A percentile compares a stretch with the other conserved stretches of the same genome.
These are phyloP conservation scores for Pterocles orientalis DNA, from an alignment of 2,113 vertebrate species.

Conservation along the genomic window DNA sequence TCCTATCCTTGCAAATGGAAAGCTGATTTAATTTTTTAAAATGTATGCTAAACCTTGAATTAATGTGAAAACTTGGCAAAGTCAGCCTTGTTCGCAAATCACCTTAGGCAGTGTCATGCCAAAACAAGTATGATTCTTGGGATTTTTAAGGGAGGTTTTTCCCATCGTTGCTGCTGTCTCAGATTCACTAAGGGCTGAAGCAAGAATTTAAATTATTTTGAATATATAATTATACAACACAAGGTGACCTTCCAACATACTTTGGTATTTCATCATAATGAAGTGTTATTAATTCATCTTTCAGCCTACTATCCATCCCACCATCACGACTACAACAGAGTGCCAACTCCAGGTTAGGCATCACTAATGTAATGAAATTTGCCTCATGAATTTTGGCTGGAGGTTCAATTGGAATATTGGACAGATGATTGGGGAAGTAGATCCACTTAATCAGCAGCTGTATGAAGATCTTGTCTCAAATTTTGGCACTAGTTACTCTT, in stretches of 20 bases:
- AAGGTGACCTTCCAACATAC: conserved; percentile 37
- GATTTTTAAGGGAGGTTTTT: conserved; percentile 81
- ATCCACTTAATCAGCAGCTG: not conserved
- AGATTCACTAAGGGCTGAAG: conserved; percentile 71
- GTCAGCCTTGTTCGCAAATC: conserved; percentile 62
- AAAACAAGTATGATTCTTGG: conserved; percentile 82
- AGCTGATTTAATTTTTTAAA: conserved; percentile 10
- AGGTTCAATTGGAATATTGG: not conserved
- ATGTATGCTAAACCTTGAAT: not conserved
- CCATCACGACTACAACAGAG: not conserved
- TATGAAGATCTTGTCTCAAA: not conserved
- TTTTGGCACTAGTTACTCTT: not conserved
- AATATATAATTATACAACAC: conserved; percentile 20
- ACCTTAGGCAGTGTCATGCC: conserved; percentile 76
- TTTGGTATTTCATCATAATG: conserved; percentile 33
- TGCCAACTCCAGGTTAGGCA: conserved; percentile 7
- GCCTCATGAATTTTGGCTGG: conserved; percentile 22
- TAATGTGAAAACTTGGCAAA: conserved; percentile 69
- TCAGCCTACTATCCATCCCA: conserved; percentile 23
- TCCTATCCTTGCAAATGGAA: not conserved
- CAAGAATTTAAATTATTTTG: conserved; percentile 57
- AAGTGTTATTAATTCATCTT: conserved; percentile 22
- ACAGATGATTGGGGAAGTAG: not conserved
- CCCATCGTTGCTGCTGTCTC: conserved; percentile 71
- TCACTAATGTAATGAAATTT: not conserved